Evolutionary conservation across 2,113 vertebrate genomes (phyloP).

Genomic region (Ophiodon elongatus): DNA sequence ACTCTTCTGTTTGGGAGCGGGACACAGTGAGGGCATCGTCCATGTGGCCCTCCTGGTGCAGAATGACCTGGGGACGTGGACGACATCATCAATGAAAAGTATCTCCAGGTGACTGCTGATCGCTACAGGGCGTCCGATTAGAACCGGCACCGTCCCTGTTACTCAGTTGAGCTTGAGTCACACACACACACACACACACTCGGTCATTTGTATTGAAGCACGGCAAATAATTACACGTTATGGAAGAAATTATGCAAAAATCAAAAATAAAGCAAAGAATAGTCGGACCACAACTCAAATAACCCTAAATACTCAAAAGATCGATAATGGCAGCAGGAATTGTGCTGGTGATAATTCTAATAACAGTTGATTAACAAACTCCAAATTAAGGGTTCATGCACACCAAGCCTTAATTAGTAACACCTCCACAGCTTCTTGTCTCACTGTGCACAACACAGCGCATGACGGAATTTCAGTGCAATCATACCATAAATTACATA

Average conservation of each 20-base stretch:
- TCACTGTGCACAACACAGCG: not conserved
- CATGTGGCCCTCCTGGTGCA: conserved; percentile 96
- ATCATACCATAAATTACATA: not conserved
- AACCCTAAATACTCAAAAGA: not conserved
- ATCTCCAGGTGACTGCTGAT: not conserved
- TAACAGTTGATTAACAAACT: not conserved
- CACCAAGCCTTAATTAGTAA: not conserved
- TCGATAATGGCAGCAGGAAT: not conserved
- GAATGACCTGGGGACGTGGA: conserved; percentile 85
- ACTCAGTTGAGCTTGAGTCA: not conserved
- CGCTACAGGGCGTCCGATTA: not conserved
- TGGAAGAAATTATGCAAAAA: too few relatives aligned
- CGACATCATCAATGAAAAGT: not conserved
- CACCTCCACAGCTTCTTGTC: not conserved
- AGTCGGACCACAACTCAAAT: not conserved
- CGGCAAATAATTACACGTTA: not conserved
- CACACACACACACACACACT: not conserved
- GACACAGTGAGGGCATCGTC: conserved; percentile 91
- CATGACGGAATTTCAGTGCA: not conserved
- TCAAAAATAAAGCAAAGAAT: not conserved
- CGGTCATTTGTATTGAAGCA: too few relatives aligned
- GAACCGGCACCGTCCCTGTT: not conserved
- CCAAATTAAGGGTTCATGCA: not conserved
- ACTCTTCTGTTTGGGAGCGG: conserved; percentile 92
- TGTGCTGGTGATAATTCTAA: not conserved